Conservation (phyloP, 1,140 invertebrate genomes). For the Thereuonema tuberculata region DNA sequence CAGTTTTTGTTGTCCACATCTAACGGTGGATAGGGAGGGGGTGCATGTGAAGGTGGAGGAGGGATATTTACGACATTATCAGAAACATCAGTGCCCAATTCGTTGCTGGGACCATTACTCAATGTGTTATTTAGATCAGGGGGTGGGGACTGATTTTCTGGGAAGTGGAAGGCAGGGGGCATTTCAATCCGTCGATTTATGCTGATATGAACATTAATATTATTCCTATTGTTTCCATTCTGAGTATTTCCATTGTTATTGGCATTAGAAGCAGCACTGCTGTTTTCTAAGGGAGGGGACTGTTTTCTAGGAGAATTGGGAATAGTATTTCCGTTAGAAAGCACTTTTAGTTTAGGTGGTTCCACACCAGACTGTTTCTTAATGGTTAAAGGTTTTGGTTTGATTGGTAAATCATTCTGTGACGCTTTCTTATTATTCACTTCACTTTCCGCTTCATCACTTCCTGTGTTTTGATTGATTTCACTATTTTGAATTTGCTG, state of each 20-base stretch:
- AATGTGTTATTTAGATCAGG: constrained; percentile 31
- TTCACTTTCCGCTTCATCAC: not conserved
- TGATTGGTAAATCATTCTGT: constrained; percentile 43
- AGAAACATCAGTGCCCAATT: not conserved
- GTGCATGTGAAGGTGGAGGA: not conserved
- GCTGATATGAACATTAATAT: constrained; percentile 39
- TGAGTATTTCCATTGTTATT: not conserved
- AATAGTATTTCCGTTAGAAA: not conserved
- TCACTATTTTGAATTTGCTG: no score
- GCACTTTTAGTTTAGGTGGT: constrained; percentile 45
- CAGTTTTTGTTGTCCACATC: not conserved
- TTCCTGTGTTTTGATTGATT: not conserved
- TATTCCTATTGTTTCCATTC: not conserved
- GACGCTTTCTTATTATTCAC: not conserved
- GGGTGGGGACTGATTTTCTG: constrained; percentile 51
- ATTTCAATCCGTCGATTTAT: constrained; percentile 62
- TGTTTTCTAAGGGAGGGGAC: constrained; percentile 1
- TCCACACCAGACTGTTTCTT: constrained; percentile 52
- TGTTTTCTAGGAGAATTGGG: not conserved
- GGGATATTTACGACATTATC: not conserved
- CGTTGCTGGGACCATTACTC: not conserved
- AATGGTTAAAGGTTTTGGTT: constrained; percentile 59
- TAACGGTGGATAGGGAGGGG: not conserved
- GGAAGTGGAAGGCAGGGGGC: constrained; percentile 63
- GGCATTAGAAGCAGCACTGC: not conserved